phyloP scores from a whole-genome alignment of 1,140 invertebrate species.

The Musca vetustissima region DNA sequence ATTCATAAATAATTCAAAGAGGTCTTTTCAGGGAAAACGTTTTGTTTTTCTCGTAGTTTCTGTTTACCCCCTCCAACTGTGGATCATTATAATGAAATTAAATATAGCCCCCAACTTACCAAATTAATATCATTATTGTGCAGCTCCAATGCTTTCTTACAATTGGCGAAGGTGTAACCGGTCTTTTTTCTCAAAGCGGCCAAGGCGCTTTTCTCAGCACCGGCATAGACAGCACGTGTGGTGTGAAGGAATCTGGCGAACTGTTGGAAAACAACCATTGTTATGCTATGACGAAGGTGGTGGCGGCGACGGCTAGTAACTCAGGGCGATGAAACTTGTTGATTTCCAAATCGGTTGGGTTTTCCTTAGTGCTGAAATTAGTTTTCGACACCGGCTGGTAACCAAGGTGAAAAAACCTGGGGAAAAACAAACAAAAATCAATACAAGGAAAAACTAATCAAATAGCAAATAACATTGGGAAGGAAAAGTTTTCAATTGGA shows the following conservation, averaged over 20 bases:
- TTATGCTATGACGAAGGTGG: no score
- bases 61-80: no score
- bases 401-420: no score
- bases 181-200: slow-evolving; percentile 88
- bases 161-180: slow-evolving; percentile 92
- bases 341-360: not conserved
- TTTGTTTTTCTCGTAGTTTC: no score
- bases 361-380: not conserved
- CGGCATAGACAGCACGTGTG: slow-evolving; percentile 55
- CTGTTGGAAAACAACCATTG: slow-evolving; percentile 39
- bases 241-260: slow-evolving; percentile 50
- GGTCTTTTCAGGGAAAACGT: no score
- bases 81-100: slow-evolving; percentile 34
- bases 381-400: not conserved
- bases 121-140: slow-evolving; percentile 78
- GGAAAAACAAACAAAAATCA: no score
- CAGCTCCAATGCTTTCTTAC: slow-evolving; percentile 89
- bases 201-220: slow-evolving; percentile 66
- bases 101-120: slow-evolving; percentile 30
- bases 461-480: slow-evolving; percentile 10
- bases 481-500: not conserved
- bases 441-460: no score
- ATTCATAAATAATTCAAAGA: no score
- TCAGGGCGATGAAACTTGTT: slow-evolving; percentile 16
- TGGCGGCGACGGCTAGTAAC: not conserved